A percentile compares a stretch with the other conserved stretches of the same genome.
These are phyloP conservation scores for Egretta garzetta DNA, from an alignment of 2,113 vertebrate genomes.

Conservation along the genomic window DNA sequence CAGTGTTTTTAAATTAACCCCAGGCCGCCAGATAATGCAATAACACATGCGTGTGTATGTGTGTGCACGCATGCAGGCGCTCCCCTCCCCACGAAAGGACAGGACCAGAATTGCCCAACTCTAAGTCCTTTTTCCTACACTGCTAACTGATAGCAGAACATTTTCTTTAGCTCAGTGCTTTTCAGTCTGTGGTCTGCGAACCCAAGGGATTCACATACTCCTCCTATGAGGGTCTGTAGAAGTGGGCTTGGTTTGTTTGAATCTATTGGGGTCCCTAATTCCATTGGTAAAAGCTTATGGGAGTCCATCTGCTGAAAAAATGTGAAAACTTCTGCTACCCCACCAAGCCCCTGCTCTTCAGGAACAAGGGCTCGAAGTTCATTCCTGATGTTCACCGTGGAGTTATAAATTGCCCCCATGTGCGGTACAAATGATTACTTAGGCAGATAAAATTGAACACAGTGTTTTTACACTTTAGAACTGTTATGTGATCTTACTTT, in stretches of 20 bases:
- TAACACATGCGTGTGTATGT: accelerated
- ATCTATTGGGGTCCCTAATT: neutral
- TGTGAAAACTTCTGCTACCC: neutral
- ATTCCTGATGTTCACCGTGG: neutral
- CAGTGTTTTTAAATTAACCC: conserved; percentile 53
- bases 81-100: neutral
- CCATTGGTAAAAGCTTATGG: neutral
- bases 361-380: neutral
- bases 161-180: neutral
- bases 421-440: neutral
- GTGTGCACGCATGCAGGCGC: accelerated
- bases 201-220: neutral
- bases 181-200: neutral
- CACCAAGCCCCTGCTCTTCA: neutral
- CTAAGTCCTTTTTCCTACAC: neutral
- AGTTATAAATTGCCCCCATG: neutral
- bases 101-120: neutral
- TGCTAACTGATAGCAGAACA: neutral
- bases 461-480: neutral
- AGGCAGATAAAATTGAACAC: neutral
- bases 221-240: neutral
- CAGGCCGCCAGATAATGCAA: neutral
- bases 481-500: neutral
- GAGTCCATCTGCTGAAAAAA: neutral
- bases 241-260: neutral